A percentile compares a stretch with the other conserved stretches of the same genome.
phyloP scores from a whole-genome alignment of 2,888 invertebrate genomes.

The Doris montereyensis region DNA sequence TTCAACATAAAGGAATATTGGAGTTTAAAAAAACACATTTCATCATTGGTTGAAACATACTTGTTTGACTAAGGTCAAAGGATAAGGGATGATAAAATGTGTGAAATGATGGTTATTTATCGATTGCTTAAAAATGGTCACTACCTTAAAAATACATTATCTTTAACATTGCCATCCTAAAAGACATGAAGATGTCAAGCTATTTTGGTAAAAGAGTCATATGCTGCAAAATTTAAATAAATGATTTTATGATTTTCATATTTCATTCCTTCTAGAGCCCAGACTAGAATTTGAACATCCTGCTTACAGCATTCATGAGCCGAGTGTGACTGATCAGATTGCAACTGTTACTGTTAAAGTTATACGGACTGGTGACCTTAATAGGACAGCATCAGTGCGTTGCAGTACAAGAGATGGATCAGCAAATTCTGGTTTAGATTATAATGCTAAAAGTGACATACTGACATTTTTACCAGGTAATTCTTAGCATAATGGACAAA shows the following conservation, averaged over 20 bases:
- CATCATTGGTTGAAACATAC: too few relatives aligned
- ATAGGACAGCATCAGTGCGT: constrained; percentile 60
- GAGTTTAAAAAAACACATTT: too few relatives aligned
- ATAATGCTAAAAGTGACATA: constrained; percentile 66
- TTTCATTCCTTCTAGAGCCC: constrained; percentile 54
- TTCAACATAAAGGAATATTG: too few relatives aligned
- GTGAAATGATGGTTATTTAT: too few relatives aligned
- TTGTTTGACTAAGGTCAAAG: too few relatives aligned
- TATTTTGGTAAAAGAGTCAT: neutral
- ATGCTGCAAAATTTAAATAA: neutral
- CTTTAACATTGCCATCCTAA: neutral
- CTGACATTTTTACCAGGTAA: constrained; percentile 68
- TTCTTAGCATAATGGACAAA: neutral
- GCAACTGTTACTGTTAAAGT: constrained; percentile 60
- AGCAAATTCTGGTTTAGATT: constrained; percentile 71
- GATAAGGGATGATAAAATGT: too few relatives aligned
- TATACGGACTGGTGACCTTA: constrained; percentile 66
- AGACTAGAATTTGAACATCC: constrained; percentile 63
- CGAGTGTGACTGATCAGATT: constrained; percentile 56
- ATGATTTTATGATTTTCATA: neutral
- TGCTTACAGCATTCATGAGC: constrained; percentile 67
- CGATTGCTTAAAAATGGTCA: too few relatives aligned
- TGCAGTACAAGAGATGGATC: constrained; percentile 72
- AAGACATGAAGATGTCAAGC: too few relatives aligned
- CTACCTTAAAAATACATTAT: too few relatives aligned